These are phyloP conservation scores for Cyphomyrus plagiostoma DNA, from an alignment of 2,113 vertebrate species.

Conservation along the genomic window DNA sequence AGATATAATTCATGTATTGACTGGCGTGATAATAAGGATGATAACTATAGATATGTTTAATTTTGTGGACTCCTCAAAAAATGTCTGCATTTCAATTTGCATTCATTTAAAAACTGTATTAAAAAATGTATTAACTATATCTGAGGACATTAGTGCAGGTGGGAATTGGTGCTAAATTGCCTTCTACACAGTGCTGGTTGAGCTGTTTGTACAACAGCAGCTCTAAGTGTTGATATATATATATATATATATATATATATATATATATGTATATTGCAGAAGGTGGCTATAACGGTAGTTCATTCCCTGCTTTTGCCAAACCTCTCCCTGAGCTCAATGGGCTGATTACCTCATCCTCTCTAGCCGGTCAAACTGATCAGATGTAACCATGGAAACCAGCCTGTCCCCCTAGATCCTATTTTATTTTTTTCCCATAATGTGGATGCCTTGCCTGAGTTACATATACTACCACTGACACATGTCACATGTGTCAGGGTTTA, in stretches of 20 bases:
- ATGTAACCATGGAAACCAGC: slow-evolving; percentile 63
- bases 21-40: background rate
- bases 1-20: background rate
- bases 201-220: background rate
- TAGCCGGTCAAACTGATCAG: slow-evolving; percentile 47
- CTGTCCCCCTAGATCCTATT: slow-evolving; percentile 39
- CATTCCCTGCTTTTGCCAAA: slow-evolving; percentile 43
- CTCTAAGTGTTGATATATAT: background rate
- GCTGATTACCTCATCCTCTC: slow-evolving; percentile 54
- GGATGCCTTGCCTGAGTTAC: slow-evolving; percentile 34
- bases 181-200: background rate
- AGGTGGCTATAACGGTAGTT: slow-evolving; percentile 26
- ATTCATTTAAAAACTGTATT: background rate
- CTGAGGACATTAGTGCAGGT: background rate
- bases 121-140: background rate
- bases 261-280: background rate
- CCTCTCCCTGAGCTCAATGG: slow-evolving; percentile 42
- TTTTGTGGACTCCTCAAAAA: background rate
- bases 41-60: background rate
- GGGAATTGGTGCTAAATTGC: background rate
- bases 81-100: background rate
- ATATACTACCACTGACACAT: slow-evolving; percentile 24
- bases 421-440: slow-evolving; percentile 34
- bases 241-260: background rate
- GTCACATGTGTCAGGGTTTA: background rate